Base-by-base conservation (phyloP, 2,888 invertebrate species). In the Pterostichus madidus region DNA sequence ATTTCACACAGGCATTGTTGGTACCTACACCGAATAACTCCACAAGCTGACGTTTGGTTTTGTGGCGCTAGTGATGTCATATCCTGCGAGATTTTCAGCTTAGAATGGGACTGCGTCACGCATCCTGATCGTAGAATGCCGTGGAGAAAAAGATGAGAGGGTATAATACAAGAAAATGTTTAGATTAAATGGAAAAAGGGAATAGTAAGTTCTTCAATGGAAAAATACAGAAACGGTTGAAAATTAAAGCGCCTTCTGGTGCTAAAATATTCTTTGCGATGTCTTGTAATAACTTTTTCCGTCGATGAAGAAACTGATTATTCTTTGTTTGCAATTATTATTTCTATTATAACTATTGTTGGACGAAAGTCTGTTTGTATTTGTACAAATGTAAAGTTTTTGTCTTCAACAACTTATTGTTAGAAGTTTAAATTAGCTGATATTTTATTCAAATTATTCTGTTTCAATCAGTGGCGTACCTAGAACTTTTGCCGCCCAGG, bases 171-270 rank as follows among this genome's bases (percentile, higher is more conserved):
- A 49, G 49, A 13, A n/a, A 31, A 59, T 59, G 31, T 59, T 59
- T 31, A 59, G 31, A 59, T 59, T 59, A 59, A 59, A 59, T 15
- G 24, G 59, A 10, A 31, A 59, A 31, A 11, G 59, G 31, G 31
- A 31, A 59, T 59, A 59, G 11, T 49, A 49, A 49, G n/a, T 59
- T 11, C 31, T 59, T 11, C 11, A 31, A 59, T 11, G 59, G 59
- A 59, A 59, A 59, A 59, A 59, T 59, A 59, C 59, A 59, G 8
- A 59, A 59, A 31, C 59, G 17, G 31, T 59, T 24, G 31, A 59
- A 59, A 59, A 59, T 59, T 59, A 59, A 59, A 59, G 5, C 11
- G 31, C 8, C 31, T 17, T 59, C 31, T 4, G 11, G 6, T 31
- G 31, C n/a, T 59, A 11, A 17, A 59, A 59, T 32, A 59, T 59